A percentile compares a stretch with the other conserved stretches of the same genome.
Evolutionary conservation across 2,797 vertebrate species (phyloP).

Genomic region (Microctenopoma lineatum): DNA sequence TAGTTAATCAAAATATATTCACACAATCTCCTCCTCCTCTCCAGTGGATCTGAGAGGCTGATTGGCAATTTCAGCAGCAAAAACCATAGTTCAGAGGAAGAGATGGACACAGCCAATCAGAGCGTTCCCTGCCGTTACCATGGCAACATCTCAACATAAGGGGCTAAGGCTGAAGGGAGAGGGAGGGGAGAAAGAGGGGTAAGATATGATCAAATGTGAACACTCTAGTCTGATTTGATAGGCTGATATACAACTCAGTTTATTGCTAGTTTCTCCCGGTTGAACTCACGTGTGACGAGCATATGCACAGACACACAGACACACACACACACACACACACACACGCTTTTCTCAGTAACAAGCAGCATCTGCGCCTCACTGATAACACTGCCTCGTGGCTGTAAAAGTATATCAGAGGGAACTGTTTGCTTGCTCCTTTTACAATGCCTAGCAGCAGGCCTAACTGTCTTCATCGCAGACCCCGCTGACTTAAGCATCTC

Average conservation of each 20-base stretch:
- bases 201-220: slow-evolving; percentile 73
- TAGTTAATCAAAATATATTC: slow-evolving; percentile 84
- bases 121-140: slow-evolving; percentile 75
- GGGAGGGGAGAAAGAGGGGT: slow-evolving; percentile 6
- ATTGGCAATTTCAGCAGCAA: slow-evolving; percentile 82
- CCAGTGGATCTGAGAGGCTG: slow-evolving; percentile 76
- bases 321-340: slow-evolving; percentile 6
- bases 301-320: not conserved
- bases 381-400: slow-evolving; percentile 60
- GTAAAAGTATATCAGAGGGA: slow-evolving; percentile 53
- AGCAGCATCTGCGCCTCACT: slow-evolving; percentile 65
- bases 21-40: slow-evolving; percentile 76
- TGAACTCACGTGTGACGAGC: slow-evolving; percentile 24
- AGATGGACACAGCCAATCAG: slow-evolving; percentile 69
- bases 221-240: slow-evolving; percentile 71
- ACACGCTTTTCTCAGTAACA: slow-evolving; percentile 37
- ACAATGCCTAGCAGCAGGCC: slow-evolving; percentile 59
- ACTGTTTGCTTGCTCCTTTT: slow-evolving; percentile 54
- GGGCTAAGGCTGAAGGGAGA: slow-evolving; percentile 34
- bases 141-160: slow-evolving; percentile 79
- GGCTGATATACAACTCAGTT: slow-evolving; percentile 70
- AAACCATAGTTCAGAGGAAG: slow-evolving; percentile 67
- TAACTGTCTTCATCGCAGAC: slow-evolving; percentile 64
- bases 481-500: slow-evolving; percentile 70
- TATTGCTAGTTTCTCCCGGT: slow-evolving; percentile 58